Base-by-base conservation (phyloP, 2,888 invertebrate genomes). In the Ypsolopha scabrella region DNA sequence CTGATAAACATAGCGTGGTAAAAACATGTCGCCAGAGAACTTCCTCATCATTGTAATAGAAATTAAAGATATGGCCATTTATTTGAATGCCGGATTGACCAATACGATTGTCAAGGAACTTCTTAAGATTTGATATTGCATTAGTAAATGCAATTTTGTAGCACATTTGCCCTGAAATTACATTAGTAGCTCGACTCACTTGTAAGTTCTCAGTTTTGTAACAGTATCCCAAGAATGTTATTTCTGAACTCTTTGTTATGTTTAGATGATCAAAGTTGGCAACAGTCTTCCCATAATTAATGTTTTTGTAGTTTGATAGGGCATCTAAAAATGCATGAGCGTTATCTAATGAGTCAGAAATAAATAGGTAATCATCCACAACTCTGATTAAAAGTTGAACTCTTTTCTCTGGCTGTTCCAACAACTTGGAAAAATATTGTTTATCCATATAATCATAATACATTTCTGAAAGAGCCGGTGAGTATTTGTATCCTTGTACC, bases 311-410 rank as follows among this genome's bases (percentile, higher is more conserved):
- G 55, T 72, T 75, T 24, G 72, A 64, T 38, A 87, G 60, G 10
- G 78, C 67, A 39, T 69, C 58, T 38, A 87, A 61, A 68, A 87
- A 87, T 8, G 53, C 57, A 51, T 64, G 55, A 7, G 82, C 85
- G 58, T 77, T 74, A 7, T 72, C 58, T 51, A 80, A 57, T n/a
- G 76, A 72, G 41, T 83, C 73, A 39, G 85, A 85, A 1, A 87
- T 67, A 55, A 80, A 87, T 41, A 87, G 65, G 59, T 87, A 87
- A 59, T 87, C 87, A 64, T 87, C 87, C 6, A 87, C 87, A 55
- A 80, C 72, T 67, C 87, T 67, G 7, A 67, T 63, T 58, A 87
- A 83, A 10, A 85, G 56, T 58, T 68, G 74, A 1, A 82, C 54
- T 52, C 65, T 55, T 54, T 65, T 54, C 41, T 65, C 57, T 14